Evolutionary conservation across 2,888 invertebrate genomes (phyloP), one percentile per base, ranked within the genome.

Genomic region (Listrodromus nycthemerus): DNA sequence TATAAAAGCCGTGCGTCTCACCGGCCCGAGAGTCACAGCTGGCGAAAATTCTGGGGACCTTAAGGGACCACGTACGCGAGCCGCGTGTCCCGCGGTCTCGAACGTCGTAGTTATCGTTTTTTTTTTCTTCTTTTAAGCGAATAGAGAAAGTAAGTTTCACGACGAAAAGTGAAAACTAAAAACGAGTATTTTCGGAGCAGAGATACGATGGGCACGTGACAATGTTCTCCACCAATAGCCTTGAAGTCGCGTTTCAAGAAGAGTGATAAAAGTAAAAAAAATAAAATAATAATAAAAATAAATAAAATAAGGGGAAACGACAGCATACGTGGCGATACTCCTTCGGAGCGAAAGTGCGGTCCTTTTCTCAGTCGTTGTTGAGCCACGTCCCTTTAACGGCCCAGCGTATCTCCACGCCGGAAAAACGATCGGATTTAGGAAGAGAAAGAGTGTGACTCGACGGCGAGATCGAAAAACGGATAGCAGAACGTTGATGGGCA

Each of bases 301-400:
- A 13, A 13, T 3, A 13, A 41, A 13, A 13, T 13, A 41, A 10
- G 13, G 13, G 13, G 13, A 41, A 24, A 21, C 58, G n/a, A 19
- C 48, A 50, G 66, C 76, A 52, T 37, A 83, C 74, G 84, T 87
- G 92, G 90, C 84, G 87, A 89, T 83, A 91, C 91, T 90, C 85
- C 92, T 90, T 92, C 92, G 84, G 92, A 92, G 87, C 88, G 89
- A 92, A 92, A 91, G 91, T 90, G 92, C 92, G 92, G 92, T 92
- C 92, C 90, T 92, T 92, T 92, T 91, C 92, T 92, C 91, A 84
- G 91, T 91, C 89, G 92, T 92, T 90, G 91, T 91, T 90, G 89
- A 91, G 88, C 88, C 91, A 91, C 85, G 88, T 81, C 55, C 52
- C 58, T 50, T 65, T 61, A 33, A 21, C 13, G 24, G 50, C 73